Evolutionary conservation across 2,113 vertebrate genomes (phyloP).

Genomic region (Apodemus sylvaticus): DNA sequence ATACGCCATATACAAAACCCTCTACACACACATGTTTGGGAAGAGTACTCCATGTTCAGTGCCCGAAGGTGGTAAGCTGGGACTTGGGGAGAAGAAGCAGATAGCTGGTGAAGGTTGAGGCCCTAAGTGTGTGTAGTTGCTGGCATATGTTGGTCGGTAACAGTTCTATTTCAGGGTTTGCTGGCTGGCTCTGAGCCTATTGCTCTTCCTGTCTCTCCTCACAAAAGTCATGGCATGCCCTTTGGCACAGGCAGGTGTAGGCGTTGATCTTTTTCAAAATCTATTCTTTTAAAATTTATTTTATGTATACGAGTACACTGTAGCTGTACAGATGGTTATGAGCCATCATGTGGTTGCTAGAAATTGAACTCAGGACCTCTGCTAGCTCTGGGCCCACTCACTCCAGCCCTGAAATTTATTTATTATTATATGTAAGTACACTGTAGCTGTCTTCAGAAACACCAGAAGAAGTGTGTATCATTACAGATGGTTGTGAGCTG

Average conservation of each 20-base stretch:
- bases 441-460: too few relatives aligned
- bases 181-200: rapidly evolving
- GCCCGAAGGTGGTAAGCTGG: rapidly evolving
- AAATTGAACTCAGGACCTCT: too few relatives aligned
- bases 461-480: too few relatives aligned
- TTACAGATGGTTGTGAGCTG: too few relatives aligned
- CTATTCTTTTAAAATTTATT: too few relatives aligned
- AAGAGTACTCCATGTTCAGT: rapidly evolving
- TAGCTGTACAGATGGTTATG: too few relatives aligned
- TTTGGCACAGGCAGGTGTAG: not conserved
- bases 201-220: rapidly evolving
- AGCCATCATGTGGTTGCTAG: too few relatives aligned
- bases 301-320: too few relatives aligned
- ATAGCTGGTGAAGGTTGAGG: rapidly evolving
- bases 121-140: not conserved
- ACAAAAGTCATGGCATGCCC: rapidly evolving
- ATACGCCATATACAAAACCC: not conserved
- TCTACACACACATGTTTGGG: not conserved
- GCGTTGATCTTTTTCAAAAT: too few relatives aligned
- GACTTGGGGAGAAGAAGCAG: rapidly evolving
- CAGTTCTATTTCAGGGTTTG: not conserved
- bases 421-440: too few relatives aligned
- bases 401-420: too few relatives aligned
- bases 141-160: not conserved
- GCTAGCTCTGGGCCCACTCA: too few relatives aligned